These are phyloP conservation scores for Cremastobaeus sp. DNA, from an alignment of 2,888 invertebrate genomes.

Conservation along the genomic window DNA sequence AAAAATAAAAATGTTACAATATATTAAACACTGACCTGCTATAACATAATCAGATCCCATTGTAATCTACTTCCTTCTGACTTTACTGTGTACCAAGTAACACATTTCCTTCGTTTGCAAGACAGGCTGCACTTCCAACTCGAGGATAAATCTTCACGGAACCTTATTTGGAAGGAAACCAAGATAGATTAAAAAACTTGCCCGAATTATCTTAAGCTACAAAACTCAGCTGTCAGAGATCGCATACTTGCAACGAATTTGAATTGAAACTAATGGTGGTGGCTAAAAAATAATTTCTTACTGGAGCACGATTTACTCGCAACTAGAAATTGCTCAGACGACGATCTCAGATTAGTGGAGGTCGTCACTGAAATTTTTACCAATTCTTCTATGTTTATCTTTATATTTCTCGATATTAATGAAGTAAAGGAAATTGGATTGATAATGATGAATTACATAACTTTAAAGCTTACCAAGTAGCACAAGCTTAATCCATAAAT, in stretches of 20 bases:
- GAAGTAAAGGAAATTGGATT: constrained; percentile 28
- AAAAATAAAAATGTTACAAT: neutral
- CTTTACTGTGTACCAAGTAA: constrained; percentile 10
- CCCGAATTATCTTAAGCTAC: neutral
- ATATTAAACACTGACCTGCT: constrained; percentile 40
- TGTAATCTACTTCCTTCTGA: constrained; percentile 24
- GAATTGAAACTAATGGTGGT: no score
- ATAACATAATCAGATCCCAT: constrained; percentile 57
- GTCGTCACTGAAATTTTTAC: no score
- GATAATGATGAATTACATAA: constrained; percentile 52
- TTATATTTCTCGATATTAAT: constrained; percentile 30
- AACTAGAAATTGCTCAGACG: neutral
- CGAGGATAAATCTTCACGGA: constrained; percentile 37
- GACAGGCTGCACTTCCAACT: neutral
- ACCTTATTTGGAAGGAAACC: constrained; percentile 26
- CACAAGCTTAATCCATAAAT: constrained; percentile 55
- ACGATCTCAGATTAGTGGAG: neutral
- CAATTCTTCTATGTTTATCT: constrained; percentile 4
- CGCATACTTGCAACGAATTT: no score
- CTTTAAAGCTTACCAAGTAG: constrained; percentile 49
- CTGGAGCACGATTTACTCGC: no score
- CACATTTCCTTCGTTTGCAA: constrained; percentile 13
- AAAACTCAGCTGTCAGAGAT: no score
- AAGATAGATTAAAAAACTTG: neutral
- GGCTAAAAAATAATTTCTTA: no score